Evolutionary conservation across 23 tunicate species (phyloP).

Genomic region (Halocynthia roretzi): DNA sequence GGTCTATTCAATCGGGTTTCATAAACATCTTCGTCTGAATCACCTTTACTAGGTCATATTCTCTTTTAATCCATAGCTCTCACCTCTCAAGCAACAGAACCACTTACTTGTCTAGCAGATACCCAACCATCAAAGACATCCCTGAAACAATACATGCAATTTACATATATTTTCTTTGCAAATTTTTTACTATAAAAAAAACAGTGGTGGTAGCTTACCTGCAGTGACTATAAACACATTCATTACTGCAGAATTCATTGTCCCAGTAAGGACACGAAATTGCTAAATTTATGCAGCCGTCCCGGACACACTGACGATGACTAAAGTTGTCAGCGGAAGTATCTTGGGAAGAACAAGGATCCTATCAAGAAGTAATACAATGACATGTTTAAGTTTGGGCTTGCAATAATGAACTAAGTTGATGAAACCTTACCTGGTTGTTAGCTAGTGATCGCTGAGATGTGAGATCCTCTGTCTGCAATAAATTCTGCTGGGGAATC

Average conservation of each 20-base stretch:
- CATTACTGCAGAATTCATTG: constrained; percentile 66
- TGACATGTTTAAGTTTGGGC: no score
- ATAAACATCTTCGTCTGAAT: no score
- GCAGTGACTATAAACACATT: constrained; percentile 73
- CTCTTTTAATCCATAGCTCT: no score
- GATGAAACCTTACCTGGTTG: constrained; percentile 2
- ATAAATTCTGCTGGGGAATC: constrained; percentile 20
- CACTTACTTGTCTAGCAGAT: constrained; percentile 37
- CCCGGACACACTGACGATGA: constrained; percentile 49
- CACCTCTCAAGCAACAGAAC: constrained; percentile 33
- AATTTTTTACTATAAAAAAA: neutral
- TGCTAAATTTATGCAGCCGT: constrained; percentile 74
- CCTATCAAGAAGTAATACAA: no score
- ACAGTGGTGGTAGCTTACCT: constrained; percentile 25
- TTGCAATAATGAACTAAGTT: no score
- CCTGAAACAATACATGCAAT: constrained; percentile 19
- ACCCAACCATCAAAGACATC: constrained; percentile 89
- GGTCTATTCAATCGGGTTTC: no score
- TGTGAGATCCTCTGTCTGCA: constrained; percentile 5
- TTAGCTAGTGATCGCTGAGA: neutral
- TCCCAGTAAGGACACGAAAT: constrained; percentile 75
- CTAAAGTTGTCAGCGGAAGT: no score
- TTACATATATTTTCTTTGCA: neutral
- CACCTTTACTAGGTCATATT: no score
- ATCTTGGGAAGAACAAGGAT: no score